Evolutionary conservation across 2,888 invertebrate genomes (phyloP).

Genomic region (Latrodectus elegans): DNA sequence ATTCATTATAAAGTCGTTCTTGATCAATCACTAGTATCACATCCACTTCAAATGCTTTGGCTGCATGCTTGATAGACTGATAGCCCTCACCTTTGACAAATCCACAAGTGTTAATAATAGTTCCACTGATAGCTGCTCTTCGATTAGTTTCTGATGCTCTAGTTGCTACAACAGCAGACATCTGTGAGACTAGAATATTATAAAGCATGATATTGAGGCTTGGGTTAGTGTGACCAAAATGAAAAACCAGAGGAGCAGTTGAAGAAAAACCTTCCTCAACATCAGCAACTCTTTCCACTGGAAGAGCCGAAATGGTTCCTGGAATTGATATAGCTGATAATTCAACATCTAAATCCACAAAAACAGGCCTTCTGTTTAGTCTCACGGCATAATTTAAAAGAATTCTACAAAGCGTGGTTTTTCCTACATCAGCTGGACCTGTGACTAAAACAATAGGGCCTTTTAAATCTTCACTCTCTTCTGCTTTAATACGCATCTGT

Average conservation of each 20-base stretch:
- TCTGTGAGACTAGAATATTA: slow-evolving; percentile 86
- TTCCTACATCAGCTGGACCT: slow-evolving; percentile 97
- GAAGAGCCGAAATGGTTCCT: slow-evolving; percentile 90
- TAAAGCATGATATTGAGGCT: slow-evolving; percentile 87
- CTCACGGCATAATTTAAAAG: slow-evolving; percentile 96
- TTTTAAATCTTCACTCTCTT: slow-evolving; percentile 78
- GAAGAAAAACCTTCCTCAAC: slow-evolving; percentile 96
- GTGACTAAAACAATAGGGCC: slow-evolving; percentile 92
- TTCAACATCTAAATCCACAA: slow-evolving; percentile 95
- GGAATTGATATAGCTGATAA: slow-evolving; percentile 90
- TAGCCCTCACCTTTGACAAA: slow-evolving; percentile 94
- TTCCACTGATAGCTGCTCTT: slow-evolving; percentile 82
- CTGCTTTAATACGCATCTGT: slow-evolving; percentile 88
- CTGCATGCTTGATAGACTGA: slow-evolving; percentile 88
- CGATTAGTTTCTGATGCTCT: slow-evolving; percentile 90
- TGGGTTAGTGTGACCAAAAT: slow-evolving; percentile 91
- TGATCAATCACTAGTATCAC: slow-evolving; percentile 96
- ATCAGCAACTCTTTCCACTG: slow-evolving; percentile 93
- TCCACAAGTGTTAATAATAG: slow-evolving; percentile 97
- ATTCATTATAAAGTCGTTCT: slow-evolving; percentile 94
- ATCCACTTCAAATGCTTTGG: slow-evolving; percentile 94
- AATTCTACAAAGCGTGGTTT: slow-evolving; percentile 90
- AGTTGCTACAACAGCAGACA: slow-evolving; percentile 90
- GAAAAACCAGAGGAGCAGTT: slow-evolving; percentile 93
- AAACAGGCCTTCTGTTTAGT: slow-evolving; percentile 83